Base-by-base conservation (phyloP, 2,113 vertebrate genomes). In the Mesembrinibis cayennensis region DNA sequence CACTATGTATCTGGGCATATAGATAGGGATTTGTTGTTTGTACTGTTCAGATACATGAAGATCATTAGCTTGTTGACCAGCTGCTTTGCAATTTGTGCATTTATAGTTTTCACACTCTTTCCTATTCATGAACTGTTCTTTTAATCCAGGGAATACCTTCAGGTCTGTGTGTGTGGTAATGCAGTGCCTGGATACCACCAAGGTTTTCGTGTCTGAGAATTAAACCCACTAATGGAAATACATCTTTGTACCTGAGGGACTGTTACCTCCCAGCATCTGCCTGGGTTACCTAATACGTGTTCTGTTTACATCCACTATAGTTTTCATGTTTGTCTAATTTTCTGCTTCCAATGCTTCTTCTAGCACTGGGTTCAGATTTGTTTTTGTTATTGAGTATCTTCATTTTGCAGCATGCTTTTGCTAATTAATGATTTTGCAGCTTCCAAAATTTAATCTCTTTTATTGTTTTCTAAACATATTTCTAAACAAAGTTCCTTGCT, bases 401-500 rank as follows among this genome's bases (percentile, higher is more conserved):
- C 25, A 88, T 93, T 92, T 92, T 92, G 71, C 79, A 76, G 82
- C 27, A 73, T 86, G 62, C 13, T 88, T 93, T 90, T 65, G 18
- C 40, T 95, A 90, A 76, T 85, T 59, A 72, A 74, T 71, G 20
- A 73, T 87, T 71, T 85, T 74, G 21, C 38, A 62, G 53, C 44
- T 86, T 90, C 29, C n/a, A 93, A 90, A 92, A 90, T 83, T 69
- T 88, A 70, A 73, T 90, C 34, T 82, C 40, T 93, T 85, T 67
- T 91, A 34, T 88, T 95, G n/a, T 86, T 93, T 95, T 89, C 93
- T 85, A 72, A 82, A 61, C 38, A 61, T 42, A 55, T 74, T 82
- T 76, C 85, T 82, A 56, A 93, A 74, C 55, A 29, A 45, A 84
- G 26, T 85, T 91, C 38, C 23, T 71, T 91, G 56, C 34, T 94